These are phyloP conservation scores for Drosophila mauritiana DNA, from an alignment of 1,140 invertebrate species.

Conservation along the genomic window DNA sequence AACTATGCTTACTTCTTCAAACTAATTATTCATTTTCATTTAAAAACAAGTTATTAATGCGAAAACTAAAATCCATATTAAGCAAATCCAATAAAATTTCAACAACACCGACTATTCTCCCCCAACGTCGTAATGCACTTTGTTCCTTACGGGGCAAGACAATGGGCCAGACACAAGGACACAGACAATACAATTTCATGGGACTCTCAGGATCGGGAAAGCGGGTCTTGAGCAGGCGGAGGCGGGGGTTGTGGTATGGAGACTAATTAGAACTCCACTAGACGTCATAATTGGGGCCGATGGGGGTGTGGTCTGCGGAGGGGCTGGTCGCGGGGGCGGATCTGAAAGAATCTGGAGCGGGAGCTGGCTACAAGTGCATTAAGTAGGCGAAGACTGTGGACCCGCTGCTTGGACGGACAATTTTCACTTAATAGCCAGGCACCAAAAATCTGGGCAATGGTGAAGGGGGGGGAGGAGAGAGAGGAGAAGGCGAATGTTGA, in stretches of 20 bases:
- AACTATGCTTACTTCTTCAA: no score
- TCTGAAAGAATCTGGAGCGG: slow-evolving; percentile 31
- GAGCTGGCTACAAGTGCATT: slow-evolving; percentile 62
- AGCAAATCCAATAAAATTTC: slow-evolving; percentile 72
- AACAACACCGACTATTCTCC: slow-evolving; percentile 54
- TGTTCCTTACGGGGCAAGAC: slow-evolving; percentile 52
- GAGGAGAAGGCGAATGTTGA: slow-evolving; percentile 40
- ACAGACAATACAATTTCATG: slow-evolving; percentile 31
- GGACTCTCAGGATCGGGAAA: not conserved
- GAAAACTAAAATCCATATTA: slow-evolving; percentile 39
- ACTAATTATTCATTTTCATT: no score
- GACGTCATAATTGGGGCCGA: slow-evolving; percentile 51
- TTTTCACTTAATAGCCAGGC: slow-evolving; percentile 43
- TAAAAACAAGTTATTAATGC: no score
- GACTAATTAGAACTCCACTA: slow-evolving; percentile 75
- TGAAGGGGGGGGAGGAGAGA: slow-evolving; percentile 1
- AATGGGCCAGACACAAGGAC: slow-evolving; percentile 57
- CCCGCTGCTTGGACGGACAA: slow-evolving; percentile 22
- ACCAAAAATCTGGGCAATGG: slow-evolving; percentile 50
- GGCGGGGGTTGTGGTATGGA: slow-evolving; percentile 14
- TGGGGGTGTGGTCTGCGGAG: not conserved
- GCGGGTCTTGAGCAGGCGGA: slow-evolving; percentile 17
- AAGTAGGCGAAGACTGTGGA: slow-evolving; percentile 61
- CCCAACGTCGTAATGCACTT: slow-evolving; percentile 51
- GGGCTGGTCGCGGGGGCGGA: slow-evolving; percentile 16